Evolutionary conservation across 2,113 vertebrate genomes (phyloP).

Genomic region (Alethe diademata): DNA sequence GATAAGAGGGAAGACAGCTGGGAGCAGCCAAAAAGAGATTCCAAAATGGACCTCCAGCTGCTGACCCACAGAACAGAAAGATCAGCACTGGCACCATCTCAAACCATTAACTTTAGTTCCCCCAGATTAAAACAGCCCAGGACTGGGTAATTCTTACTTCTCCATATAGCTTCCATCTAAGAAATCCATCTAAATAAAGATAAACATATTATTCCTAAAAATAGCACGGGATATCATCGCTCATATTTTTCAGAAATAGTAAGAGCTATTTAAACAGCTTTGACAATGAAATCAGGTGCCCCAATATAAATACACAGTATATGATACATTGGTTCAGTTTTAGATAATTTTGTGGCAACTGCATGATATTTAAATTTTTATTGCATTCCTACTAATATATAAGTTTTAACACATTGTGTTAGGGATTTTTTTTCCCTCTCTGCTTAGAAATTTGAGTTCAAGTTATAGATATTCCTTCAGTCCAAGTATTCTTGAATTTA

Average conservation of each 20-base stretch:
- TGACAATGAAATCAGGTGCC: not conserved
- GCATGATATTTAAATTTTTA: not conserved
- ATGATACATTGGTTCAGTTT: not conserved
- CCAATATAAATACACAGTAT: not conserved
- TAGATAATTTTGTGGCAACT: not conserved
- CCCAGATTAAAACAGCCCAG: not conserved
- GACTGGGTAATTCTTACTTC: not conserved
- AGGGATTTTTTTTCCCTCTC: not conserved
- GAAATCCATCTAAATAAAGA: conserved; percentile 4
- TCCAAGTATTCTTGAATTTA: not conserved
- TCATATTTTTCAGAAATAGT: not conserved
- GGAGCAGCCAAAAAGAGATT: not conserved
- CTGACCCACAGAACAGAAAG: not conserved
- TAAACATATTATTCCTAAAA: not conserved
- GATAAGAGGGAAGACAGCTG: not conserved
- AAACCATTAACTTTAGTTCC: not conserved
- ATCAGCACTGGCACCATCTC: not conserved
- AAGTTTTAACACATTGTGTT: not conserved
- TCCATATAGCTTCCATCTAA: not conserved
- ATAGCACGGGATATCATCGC: not conserved
- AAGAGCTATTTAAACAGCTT: not conserved
- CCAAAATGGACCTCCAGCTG: not conserved
- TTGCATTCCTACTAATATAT: not conserved
- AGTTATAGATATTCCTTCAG: not conserved
- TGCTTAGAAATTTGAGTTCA: not conserved